Percentiles rank a stretch among this genome's conserved stretches.
Evolutionary conservation across 1,140 invertebrate genomes (phyloP).

Genomic region (Plectrocnemia conspersa): DNA sequence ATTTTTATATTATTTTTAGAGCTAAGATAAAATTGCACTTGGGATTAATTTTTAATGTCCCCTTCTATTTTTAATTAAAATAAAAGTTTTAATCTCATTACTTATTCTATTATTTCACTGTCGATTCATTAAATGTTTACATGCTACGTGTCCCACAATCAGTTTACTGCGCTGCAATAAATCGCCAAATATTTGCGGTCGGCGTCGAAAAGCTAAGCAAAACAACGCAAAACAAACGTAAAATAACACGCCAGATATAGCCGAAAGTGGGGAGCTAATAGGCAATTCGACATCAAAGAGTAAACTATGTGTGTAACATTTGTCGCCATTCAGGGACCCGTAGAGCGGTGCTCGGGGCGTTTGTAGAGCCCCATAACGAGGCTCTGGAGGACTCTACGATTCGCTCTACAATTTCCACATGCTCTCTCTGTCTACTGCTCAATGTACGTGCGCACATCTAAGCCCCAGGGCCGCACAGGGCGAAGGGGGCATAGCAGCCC

Average conservation of each 20-base stretch:
- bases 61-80: no score
- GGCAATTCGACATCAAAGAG: slow-evolving; percentile 34
- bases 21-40: no score
- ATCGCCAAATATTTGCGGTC: background rate
- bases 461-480: background rate
- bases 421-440: no score
- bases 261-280: slow-evolving; percentile 31
- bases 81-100: no score
- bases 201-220: background rate
- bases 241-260: slow-evolving; percentile 20
- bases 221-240: slow-evolving; percentile 14
- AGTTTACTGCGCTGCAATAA: background rate
- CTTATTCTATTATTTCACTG: background rate
- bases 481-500: background rate
- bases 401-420: slow-evolving; percentile 27
- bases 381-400: slow-evolving; percentile 32
- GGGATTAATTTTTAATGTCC: no score
- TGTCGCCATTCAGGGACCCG: slow-evolving; percentile 31
- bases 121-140: background rate
- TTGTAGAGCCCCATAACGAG: slow-evolving; percentile 28
- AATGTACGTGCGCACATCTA: slow-evolving; percentile 15
- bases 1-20: no score
- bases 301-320: slow-evolving; percentile 31
- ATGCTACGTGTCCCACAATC: no score
- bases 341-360: slow-evolving; percentile 31